A percentile compares a stretch with the other conserved stretches of the same genome.
These are phyloP conservation scores for Danaus chrysippus DNA, from an alignment of 2,888 invertebrate species.

Conservation along the genomic window DNA sequence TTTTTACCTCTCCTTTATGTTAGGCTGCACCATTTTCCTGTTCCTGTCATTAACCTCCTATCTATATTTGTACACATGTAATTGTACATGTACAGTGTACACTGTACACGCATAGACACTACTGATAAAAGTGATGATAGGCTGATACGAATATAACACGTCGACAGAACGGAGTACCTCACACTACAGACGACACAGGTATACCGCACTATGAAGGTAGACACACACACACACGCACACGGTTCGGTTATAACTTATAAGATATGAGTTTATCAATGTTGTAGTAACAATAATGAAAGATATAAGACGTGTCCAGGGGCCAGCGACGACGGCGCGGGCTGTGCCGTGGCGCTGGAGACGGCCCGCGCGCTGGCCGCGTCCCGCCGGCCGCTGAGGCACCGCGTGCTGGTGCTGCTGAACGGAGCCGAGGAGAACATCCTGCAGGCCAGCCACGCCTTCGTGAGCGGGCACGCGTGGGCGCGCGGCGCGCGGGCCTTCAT, in stretches of 20 bases:
- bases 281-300: neutral
- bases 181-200: too few species aligned
- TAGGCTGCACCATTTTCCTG: too few species aligned
- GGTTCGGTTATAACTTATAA: too few species aligned
- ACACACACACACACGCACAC: neutral
- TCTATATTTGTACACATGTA: too few species aligned
- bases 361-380: constrained; percentile 83
- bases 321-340: constrained; percentile 93
- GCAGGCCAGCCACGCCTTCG: constrained; percentile 92
- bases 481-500: constrained; percentile 84
- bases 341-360: constrained; percentile 91
- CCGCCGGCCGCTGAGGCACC: constrained; percentile 82
- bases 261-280: neutral
- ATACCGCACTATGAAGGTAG: neutral
- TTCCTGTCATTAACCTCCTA: too few species aligned
- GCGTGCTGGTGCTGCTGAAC: constrained; percentile 91
- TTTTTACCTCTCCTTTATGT: too few species aligned
- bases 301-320: constrained; percentile 79
- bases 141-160: too few species aligned
- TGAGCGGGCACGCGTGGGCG: constrained; percentile 93
- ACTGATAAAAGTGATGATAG: too few species aligned
- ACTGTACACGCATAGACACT: too few species aligned
- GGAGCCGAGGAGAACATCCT: constrained; percentile 95
- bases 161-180: too few species aligned
- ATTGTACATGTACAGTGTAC: too few species aligned